A percentile compares a stretch with the other conserved stretches of the same genome.
Evolutionary conservation across 2,888 invertebrate genomes (phyloP).

Genomic region (Sympetrum striolatum): DNA sequence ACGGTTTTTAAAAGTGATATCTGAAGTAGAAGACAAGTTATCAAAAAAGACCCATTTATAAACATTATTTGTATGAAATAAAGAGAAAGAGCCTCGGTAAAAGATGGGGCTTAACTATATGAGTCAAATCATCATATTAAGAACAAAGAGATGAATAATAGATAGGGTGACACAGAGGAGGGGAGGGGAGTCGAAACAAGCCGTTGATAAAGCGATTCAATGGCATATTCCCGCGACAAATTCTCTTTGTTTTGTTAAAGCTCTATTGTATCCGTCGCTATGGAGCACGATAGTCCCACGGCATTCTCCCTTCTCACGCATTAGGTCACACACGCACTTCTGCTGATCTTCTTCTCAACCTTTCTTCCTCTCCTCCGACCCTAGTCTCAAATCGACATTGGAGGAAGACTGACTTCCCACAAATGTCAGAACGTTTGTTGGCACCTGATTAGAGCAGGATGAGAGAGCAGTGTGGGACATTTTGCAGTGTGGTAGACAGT

Average conservation of each 20-base stretch:
- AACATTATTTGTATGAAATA: background rate
- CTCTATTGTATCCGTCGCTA: background rate
- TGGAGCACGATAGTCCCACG: slow-evolving; percentile 14
- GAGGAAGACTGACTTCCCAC: background rate
- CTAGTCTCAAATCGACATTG: background rate
- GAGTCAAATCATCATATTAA: no score
- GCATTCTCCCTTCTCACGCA: background rate
- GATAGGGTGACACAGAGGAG: no score
- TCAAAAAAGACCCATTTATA: no score
- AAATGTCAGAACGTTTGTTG: background rate
- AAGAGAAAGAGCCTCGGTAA: background rate
- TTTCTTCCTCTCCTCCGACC: background rate
- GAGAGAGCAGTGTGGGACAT: no score
- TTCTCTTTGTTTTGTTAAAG: slow-evolving; percentile 16
- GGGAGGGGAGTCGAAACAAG: background rate
- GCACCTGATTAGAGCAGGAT: no score
- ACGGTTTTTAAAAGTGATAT: no score
- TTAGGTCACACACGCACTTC: slow-evolving; percentile 30
- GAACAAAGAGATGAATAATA: no score
- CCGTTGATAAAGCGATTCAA: background rate
- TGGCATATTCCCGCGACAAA: slow-evolving; percentile 14
- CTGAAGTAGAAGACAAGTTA: no score
- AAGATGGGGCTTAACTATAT: background rate
- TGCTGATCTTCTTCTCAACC: background rate
- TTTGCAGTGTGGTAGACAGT: no score